Base-by-base conservation (phyloP, 2,113 vertebrate species). In the Coracopsis vasa region DNA sequence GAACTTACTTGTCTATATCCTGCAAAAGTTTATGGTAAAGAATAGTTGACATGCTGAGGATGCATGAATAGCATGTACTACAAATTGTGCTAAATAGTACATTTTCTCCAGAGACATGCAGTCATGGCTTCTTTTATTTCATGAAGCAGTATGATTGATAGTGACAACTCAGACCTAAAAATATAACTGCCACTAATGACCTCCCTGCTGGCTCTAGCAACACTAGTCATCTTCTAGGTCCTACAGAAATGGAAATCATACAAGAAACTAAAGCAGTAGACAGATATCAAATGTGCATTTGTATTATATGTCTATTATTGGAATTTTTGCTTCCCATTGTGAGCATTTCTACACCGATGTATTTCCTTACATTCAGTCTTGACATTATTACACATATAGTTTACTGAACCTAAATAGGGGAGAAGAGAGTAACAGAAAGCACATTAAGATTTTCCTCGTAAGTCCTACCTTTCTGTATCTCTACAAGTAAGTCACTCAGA, bases 101-200 rank as follows among this genome's bases (percentile, higher is more conserved):
- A 47, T 78, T 84, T 90, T 92, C 33, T 54, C 69, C 51, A 86
- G 47, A 88, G 60, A 78, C 21, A 80, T 15, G 15, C 27, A 84
- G 86, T 70, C 27, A 61, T 51, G 24, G 45, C 15, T 93, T 81
- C 48, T 80, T 84, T 29, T 31, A 70, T 78, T 92, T 93, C 80
- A 84, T 65, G 54, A 78, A 92, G 60, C 47, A 45, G 18, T 56
- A 53, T 54, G 54, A 92, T 31, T 8, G 11, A 65, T 29, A 96
- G 72, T 80, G 88, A 94, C 92, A 96, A 94, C 88, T 78, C 79
- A 84, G 82, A 54, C n/a, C 75, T 79, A 90, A 94, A 96, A 96
- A 92, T 94, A 58, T 25, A 77, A 67, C 67, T 51, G 60, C 71
- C 71, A 94, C 44, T 84, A 67, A 93, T 56, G 72, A 94, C 83